Evolutionary conservation across 2,888 invertebrate genomes (phyloP).

Genomic region (Apoda limacodes): DNA sequence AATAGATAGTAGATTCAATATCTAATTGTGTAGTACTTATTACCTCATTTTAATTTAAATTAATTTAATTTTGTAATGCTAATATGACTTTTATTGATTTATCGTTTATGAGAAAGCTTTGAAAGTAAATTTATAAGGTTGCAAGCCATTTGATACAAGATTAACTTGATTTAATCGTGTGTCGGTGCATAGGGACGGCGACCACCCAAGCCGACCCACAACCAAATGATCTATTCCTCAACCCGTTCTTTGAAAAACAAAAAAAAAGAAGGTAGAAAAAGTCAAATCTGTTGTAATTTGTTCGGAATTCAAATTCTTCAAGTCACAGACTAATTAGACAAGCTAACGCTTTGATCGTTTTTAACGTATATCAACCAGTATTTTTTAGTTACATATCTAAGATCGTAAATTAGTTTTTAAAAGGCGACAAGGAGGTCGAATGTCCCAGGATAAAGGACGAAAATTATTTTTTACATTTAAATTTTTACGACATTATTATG

Average conservation of each 20-base stretch:
- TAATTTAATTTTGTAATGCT: too few relatives aligned
- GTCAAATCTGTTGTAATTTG: constrained; percentile 21
- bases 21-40: too few relatives aligned
- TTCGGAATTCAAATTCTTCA: constrained; percentile 1
- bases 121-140: too few relatives aligned
- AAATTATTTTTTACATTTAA: constrained; percentile 33
- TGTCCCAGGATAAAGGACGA: constrained; percentile 16
- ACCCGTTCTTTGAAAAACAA: constrained; percentile 26
- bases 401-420: constrained; percentile 24
- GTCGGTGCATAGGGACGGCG: constrained; percentile 23
- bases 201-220: constrained; percentile 38
- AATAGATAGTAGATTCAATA: too few relatives aligned
- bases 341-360: not conserved
- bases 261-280: too few relatives aligned
- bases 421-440: constrained; percentile 19
- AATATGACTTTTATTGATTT: too few relatives aligned
- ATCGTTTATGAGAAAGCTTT: too few relatives aligned
- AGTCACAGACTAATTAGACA: not conserved
- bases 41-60: too few relatives aligned
- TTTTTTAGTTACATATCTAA: not conserved
- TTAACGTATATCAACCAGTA: not conserved
- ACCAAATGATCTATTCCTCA: constrained; percentile 34
- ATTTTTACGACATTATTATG: constrained; percentile 62
- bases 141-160: too few relatives aligned
- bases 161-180: not conserved